Evolutionary conservation across 2,888 invertebrate genomes (phyloP), one percentile per base, ranked within the genome.

Genomic region (Mystacides longicornis): DNA sequence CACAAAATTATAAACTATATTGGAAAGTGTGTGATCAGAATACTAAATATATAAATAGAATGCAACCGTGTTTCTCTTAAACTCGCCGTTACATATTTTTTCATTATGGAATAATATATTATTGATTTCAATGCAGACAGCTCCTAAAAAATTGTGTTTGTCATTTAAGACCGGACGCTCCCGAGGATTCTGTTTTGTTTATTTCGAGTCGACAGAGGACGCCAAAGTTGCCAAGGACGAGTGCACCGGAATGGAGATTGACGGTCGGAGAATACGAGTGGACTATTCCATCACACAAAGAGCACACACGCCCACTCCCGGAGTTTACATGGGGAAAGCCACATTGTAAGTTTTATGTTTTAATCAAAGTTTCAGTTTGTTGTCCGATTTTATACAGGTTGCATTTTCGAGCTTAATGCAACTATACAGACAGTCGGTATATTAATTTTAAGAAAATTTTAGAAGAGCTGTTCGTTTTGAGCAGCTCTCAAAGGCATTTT

Each of bases 251-350:
- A 89, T 93, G 83, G 93, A 93, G 74, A 89, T 98, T 51, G 95
- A 96, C 72, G 92, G 92, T 0, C 83, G 95, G 55, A 83, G 89
- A 65, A 95, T 97, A 65, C 81, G 97, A 63, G 96, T 97, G 7
- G 97, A 96, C 73, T 97, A 83, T 74, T 96, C 96, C 4, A 94
- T 97, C 65, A 97, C 97, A 43, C 88, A 93, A 73, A 81, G 96
- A 57, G 93, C 97, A 9, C 97, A 97, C 70, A 95, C 96, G 1
- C 97, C 97, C 11, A 98, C 97, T 3, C 97, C 97, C 5, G 97
- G 97, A 55, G 89, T 96, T 64, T 97, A 97, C 68, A 93, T 95
- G 88, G 97, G 97, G 49, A 91, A 89, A 72, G 91, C 93, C 1
- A 92, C 93, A 21, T 79, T 81, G 84, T 86, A 70, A 79, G 83